phyloP scores from a whole-genome alignment of 2,113 vertebrate species.

The Electrona antarctica region DNA sequence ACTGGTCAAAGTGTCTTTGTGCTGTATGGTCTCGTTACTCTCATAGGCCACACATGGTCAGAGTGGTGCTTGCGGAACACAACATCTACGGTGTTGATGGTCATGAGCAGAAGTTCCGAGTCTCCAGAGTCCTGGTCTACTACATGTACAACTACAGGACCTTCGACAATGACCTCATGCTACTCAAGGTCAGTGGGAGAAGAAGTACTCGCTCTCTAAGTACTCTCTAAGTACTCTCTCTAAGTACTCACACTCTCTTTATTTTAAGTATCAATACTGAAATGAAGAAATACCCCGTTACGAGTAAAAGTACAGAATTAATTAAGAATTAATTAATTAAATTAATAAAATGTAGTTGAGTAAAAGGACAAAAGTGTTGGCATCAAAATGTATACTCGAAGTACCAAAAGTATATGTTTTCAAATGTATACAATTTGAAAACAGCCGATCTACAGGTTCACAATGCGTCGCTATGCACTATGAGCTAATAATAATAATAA shows the following conservation, averaged over 20 bases:
- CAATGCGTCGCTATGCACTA: no score
- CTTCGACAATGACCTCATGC: conserved; percentile 81
- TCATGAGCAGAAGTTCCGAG: conserved; percentile 69
- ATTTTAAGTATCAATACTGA: neutral
- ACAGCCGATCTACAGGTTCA: no score
- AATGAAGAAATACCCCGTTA: no score
- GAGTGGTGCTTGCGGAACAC: conserved; percentile 75
- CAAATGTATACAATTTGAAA: no score
- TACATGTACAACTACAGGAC: conserved; percentile 58
- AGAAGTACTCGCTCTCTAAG: no score
- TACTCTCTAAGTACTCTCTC: neutral
- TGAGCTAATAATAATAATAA: no score
- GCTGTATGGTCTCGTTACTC: neutral
- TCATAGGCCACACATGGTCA: conserved; percentile 61
- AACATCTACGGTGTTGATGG: conserved; percentile 47
- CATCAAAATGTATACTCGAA: no score
- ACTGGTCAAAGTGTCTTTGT: neutral
- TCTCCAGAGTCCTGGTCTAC: conserved; percentile 56
- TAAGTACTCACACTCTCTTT: neutral
- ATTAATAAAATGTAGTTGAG: no score
- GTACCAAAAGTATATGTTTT: no score
- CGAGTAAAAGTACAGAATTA: no score
- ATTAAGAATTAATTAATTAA: no score
- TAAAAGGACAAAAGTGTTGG: no score
- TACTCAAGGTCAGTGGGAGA: conserved; percentile 78